phyloP scores from a whole-genome alignment of 2,113 vertebrate species.

The Sialia sialis region DNA sequence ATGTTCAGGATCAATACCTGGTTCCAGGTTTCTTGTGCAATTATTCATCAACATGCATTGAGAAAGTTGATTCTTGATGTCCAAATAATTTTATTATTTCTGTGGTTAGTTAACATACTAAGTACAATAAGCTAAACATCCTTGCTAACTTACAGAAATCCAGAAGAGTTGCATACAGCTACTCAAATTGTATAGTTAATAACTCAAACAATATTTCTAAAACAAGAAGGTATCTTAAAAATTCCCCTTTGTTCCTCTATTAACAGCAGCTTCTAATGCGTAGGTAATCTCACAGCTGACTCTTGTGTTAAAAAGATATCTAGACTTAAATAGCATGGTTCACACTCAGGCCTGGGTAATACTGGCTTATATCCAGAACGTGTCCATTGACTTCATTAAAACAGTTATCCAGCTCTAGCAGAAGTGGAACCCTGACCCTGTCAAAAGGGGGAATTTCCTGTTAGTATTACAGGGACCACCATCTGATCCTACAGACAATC shows the following conservation, averaged over 20 bases:
- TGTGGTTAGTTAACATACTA: not conserved
- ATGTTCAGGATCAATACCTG: not conserved
- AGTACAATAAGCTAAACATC: not conserved
- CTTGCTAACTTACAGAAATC: not conserved
- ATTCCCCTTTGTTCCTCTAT: not conserved
- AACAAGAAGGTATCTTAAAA: not conserved
- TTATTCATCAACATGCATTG: not conserved
- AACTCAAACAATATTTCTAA: not conserved
- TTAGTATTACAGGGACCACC: not conserved
- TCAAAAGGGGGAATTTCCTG: not conserved
- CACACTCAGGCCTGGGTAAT: not conserved
- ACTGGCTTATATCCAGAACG: not conserved
- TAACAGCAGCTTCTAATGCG: not conserved
- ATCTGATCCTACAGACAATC: not conserved
- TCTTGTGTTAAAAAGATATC: not conserved
- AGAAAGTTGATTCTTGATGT: not conserved
- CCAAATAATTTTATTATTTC: not conserved
- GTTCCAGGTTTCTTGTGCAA: not conserved
- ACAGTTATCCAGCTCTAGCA: not conserved
- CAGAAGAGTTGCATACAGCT: not conserved
- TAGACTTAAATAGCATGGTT: not conserved
- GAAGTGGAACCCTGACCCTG: not conserved
- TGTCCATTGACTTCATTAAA: not conserved
- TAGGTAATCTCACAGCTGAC: not conserved
- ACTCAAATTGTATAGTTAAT: not conserved